Evolutionary conservation across 2,797 vertebrate genomes (phyloP), one percentile per base, ranked within the genome.

Genomic region (Urocyon cinereoargenteus): DNA sequence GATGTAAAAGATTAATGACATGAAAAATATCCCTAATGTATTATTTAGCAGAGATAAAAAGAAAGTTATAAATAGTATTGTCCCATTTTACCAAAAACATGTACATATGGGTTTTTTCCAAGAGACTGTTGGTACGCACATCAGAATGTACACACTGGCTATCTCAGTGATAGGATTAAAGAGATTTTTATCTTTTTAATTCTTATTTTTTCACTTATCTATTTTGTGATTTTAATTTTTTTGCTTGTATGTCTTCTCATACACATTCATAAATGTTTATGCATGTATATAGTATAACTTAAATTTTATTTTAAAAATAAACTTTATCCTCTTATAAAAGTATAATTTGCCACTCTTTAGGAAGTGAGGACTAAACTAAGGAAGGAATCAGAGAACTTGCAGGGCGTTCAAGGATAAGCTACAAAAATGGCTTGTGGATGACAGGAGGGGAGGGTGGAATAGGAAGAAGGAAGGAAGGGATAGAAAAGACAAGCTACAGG

Each of bases 11-110:
- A 96, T 86, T 86, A 86, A 72, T 61, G 75, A 91, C 13, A 66
- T 49, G 53, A 90, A 83, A 90, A 90, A 64, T 61, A 51, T 73
- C 61, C 72, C 36, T 62, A 45, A 86, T 89, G 19, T 53, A 77
- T 95, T 92, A 95, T 64, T 92, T 93, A 96, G 61, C 31, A 96
- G 70, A 83, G 34, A 82, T 82, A 88, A 89, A 94, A 94, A 70
- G 49, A 61, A 26, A 72, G 22, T 85, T 88, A 64, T 59, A 92
- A 86, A 81, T 57, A 64, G 5, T 19, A 53, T 49, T 79, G 19
- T 73, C 21, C 22, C 5, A 82, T 88, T 90, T 96, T 90, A 61
- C 78, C 87, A 68, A 85, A 95, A 85, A 93, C 28, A 90, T 6
- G 0, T 26, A 53, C 14, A 53, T 31, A 36, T 1, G 24, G 26